Conservation (phyloP, 30 jellyfish, hydroid and myxozoan genomes). For the Aurelia aurita complex sp. Pacific region DNA sequence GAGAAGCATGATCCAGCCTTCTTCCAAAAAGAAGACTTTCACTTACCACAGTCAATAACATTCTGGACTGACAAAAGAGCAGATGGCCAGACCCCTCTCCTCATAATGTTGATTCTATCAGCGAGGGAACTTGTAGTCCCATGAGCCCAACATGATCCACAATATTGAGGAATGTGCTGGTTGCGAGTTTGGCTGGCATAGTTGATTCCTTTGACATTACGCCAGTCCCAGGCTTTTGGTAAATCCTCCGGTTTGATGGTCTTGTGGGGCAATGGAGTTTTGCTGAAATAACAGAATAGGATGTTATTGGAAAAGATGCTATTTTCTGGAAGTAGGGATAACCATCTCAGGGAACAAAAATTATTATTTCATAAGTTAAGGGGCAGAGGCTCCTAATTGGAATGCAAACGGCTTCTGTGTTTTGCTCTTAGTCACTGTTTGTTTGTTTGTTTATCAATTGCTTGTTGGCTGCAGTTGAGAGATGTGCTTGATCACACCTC, state of each 20-base stretch:
- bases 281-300: background rate
- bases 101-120: constrained; percentile 86
- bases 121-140: constrained; percentile 98
- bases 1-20: too few relatives aligned
- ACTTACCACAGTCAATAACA: constrained; percentile 94
- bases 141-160: constrained; percentile 97
- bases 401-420: too few relatives aligned
- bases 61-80: constrained; percentile 89
- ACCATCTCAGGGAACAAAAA: background rate
- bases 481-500: too few relatives aligned
- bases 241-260: constrained; percentile 38
- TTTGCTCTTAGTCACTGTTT: too few relatives aligned
- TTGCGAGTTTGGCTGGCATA: constrained; percentile 73
- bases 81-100: constrained; percentile 94
- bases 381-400: too few relatives aligned
- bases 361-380: too few relatives aligned
- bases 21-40: too few relatives aligned
- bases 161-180: constrained; percentile 95
- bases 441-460: too few relatives aligned
- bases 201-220: constrained; percentile 77
- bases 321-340: background rate
- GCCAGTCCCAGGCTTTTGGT: constrained; percentile 91
- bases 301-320: background rate
- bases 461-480: too few relatives aligned
- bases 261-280: constrained; percentile 78